Evolutionary conservation across 2,888 invertebrate species (phyloP), one percentile per base, ranked within the genome.

Genomic region (Cerastoderma edule): DNA sequence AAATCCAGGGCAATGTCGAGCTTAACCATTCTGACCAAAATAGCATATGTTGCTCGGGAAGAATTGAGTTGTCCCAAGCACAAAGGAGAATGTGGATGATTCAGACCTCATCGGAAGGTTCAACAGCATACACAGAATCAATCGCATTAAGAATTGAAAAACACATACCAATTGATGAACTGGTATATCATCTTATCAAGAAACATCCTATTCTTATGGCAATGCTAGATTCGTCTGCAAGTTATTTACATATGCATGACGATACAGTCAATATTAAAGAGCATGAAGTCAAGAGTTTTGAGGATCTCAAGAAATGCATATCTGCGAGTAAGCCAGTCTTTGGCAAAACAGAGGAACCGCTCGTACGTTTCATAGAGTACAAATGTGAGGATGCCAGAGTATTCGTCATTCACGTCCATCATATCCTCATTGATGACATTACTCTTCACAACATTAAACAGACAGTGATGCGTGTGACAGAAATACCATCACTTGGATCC

Each of bases 31-130:
- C 16, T 10, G 16, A 24, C 22, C 10, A 5, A 10, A 50, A 10
- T 27, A 1, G 8, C 10, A 10, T 24, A 2, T 19, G 19, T 8
- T 27, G 22, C 30, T 24, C 46, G 50, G 33, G 50, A 19, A 27
- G 30, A 50, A 24, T n/a, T 8, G 10, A 50, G 10, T 64, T 70
- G 35, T 70, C 70, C 13, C 24, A 35, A 30, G 63, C 70, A 48
- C 70, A 70, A 32, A 60, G 32, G n/a, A 53, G 70, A 48, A 70
- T 70, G 70, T 39, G 60, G 19, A 35, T 64, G 10, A 64, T 70
- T 63, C 70, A 70, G 27, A 57, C 27, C 32, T 48, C 60, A 32
- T 16, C 53, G 16, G 46, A 27, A 5, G 13, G 32, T 5, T 70
- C 70, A 19, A 70, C 70, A 8, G 60, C 70, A 8, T 70, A 70